Conservation (phyloP, 1,140 invertebrate genomes). For the Solen grandis region DNA sequence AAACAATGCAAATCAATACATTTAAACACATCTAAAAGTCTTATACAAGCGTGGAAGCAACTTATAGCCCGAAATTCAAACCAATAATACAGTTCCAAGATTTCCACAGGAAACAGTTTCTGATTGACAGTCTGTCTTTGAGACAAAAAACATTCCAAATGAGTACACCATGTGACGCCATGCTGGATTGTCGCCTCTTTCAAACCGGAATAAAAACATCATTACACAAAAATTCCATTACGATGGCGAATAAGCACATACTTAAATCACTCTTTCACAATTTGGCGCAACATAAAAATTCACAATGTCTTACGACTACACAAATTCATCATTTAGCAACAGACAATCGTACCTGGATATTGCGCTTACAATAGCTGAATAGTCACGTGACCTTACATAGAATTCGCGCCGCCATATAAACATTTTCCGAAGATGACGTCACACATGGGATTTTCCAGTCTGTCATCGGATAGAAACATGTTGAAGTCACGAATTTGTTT, state of each 20-base stretch:
- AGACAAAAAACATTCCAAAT: slow-evolving; percentile 43
- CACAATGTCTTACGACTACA: not conserved
- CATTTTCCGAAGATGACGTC: slow-evolving; percentile 37
- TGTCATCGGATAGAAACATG: too few species aligned
- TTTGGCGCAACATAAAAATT: not conserved
- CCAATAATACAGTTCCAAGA: too few species aligned
- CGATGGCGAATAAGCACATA: not conserved
- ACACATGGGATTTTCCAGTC: slow-evolving; percentile 26
- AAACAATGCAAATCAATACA: too few species aligned
- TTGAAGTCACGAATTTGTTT: too few species aligned
- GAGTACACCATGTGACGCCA: slow-evolving; percentile 53
- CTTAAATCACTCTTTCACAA: not conserved
- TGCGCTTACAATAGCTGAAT: slow-evolving; percentile 59
- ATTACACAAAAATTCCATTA: not conserved
- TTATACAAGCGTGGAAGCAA: too few species aligned
- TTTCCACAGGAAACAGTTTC: too few species aligned
- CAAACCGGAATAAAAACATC: not conserved
- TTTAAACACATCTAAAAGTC: too few species aligned
- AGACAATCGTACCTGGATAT: slow-evolving; percentile 52
- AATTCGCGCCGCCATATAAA: slow-evolving; percentile 48
- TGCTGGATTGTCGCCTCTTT: slow-evolving; percentile 34
- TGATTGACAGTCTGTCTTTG: too few species aligned
- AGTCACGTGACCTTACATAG: slow-evolving; percentile 46
- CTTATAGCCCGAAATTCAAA: too few species aligned
- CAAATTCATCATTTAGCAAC: slow-evolving; percentile 9